Evolutionary conservation across 2,797 vertebrate species (phyloP).

Genomic region (Gambusia yucatana): DNA sequence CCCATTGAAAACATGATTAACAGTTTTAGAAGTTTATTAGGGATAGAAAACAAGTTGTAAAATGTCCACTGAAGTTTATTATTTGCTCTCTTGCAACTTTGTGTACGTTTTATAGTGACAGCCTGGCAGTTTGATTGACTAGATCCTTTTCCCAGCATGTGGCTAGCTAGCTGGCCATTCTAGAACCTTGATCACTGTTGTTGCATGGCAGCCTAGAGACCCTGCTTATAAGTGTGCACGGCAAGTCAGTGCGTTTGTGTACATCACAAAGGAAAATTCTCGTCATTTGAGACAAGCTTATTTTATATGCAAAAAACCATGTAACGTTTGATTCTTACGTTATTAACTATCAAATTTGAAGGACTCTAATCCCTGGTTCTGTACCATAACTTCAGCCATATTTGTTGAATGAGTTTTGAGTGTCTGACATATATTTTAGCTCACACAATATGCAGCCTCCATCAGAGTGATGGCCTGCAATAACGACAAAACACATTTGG

Average conservation of each 20-base stretch:
- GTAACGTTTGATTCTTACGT: too few relatives aligned
- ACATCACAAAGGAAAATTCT: slow-evolving; percentile 37
- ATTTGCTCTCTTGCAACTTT: slow-evolving; percentile 26
- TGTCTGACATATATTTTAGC: not conserved
- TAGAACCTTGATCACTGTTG: slow-evolving; percentile 45
- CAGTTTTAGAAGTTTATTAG: not conserved
- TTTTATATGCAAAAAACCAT: not conserved
- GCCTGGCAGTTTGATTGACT: slow-evolving; percentile 52
- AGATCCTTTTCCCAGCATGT: slow-evolving; percentile 47
- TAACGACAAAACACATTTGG: not conserved
- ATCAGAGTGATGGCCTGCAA: not conserved
- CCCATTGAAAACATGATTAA: not conserved
- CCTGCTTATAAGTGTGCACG: slow-evolving; percentile 41
- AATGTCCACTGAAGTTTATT: not conserved
- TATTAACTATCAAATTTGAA: not conserved
- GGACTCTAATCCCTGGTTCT: not conserved
- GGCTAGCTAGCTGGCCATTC: slow-evolving; percentile 43
- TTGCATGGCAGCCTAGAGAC: slow-evolving; percentile 33
- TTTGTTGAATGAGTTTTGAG: not conserved
- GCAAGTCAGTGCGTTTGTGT: slow-evolving; percentile 39
- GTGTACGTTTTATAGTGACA: slow-evolving; percentile 45
- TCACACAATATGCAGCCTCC: not conserved
- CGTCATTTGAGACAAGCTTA: slow-evolving; percentile 18
- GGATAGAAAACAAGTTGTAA: slow-evolving; percentile 2
- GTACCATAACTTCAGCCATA: not conserved